Evolutionary conservation across 2,797 vertebrate species (phyloP), one percentile per base, ranked within the genome.

Genomic region (Potorous gilbertii): DNA sequence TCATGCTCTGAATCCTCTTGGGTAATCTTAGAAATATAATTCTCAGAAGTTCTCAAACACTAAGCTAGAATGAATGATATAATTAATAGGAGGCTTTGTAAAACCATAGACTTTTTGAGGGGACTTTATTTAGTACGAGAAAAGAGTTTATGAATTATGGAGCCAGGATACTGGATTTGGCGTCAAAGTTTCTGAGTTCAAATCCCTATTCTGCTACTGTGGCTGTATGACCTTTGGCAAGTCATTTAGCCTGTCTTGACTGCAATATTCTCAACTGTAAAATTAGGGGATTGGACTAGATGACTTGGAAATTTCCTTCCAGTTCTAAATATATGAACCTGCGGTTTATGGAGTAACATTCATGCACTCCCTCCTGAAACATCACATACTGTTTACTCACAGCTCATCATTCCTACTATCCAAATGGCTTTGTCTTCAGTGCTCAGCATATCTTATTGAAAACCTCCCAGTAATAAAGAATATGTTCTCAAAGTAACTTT

Each of bases 11-110:
- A 95, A 97, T 97, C 92, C 95, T 96, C 95, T 55, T 93, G 92
- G 29, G 92, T 96, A 92, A 96, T 98, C 96, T 96, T 97, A 95
- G 96, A 95, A 97, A 96, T 97, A 96, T 46, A 97, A 94, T 95
- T 95, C 96, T 90, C 97, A 98, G 98, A 96, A 95, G 96, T 55
- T 96, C 94, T 97, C 97, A 96, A 96, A 96, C 74, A 55, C 31
- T 91, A 95, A 96, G 94, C 93, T 91, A 93, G 95, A 97, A 90
- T 66, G 55, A n/a, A n/a, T 97, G 92, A 93, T 97, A 94, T 90
- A 46, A 87, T 98, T 97, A 96, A 93, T 96, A 96, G 57, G 96
- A 91, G 95, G 89, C 96, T 94, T 91, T 97, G 93, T 94, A 90
- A 96, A 97, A 96, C 46, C 95, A 66, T 55, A 93, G 74, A 87